A percentile compares a stretch with the other conserved stretches of the same genome.
Evolutionary conservation across 2,888 invertebrate genomes (phyloP).

Genomic region (Acleris literana): DNA sequence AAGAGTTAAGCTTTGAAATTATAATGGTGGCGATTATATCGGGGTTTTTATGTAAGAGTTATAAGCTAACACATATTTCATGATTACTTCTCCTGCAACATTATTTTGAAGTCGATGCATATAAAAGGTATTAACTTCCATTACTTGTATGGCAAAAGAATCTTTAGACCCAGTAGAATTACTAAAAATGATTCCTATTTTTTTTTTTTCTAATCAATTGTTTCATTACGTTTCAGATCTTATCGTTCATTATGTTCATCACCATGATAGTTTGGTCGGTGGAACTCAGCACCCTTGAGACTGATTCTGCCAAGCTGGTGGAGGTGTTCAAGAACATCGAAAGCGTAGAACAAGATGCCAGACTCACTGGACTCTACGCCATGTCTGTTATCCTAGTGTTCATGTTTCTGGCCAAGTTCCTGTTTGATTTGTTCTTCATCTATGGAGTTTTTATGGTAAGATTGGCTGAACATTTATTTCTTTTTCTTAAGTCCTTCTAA

Average conservation of each 20-base stretch:
- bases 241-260: constrained; percentile 58
- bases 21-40: too few species aligned
- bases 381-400: constrained; percentile 68
- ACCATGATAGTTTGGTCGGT: constrained; percentile 60
- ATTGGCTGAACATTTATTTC: neutral
- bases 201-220: neutral
- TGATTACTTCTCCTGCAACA: too few species aligned
- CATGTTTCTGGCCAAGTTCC: constrained; percentile 69
- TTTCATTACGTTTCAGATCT: constrained; percentile 50
- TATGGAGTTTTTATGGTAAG: constrained; percentile 66
- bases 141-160: neutral
- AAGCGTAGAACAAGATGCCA: constrained; percentile 58
- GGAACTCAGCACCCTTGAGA: constrained; percentile 48
- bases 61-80: too few species aligned
- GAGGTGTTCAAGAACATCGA: constrained; percentile 5
- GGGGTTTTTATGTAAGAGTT: too few species aligned
- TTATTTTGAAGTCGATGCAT: too few species aligned
- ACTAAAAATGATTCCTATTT: neutral
- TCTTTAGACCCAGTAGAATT: too few species aligned
- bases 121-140: neutral
- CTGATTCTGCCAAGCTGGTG: constrained; percentile 6
- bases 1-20: too few species aligned
- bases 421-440: constrained; percentile 65
- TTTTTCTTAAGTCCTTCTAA: neutral
- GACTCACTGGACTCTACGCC: constrained; percentile 61